Evolutionary conservation across 2,113 vertebrate species (phyloP), one percentile per base, ranked within the genome.

Genomic region (Pica pica): DNA sequence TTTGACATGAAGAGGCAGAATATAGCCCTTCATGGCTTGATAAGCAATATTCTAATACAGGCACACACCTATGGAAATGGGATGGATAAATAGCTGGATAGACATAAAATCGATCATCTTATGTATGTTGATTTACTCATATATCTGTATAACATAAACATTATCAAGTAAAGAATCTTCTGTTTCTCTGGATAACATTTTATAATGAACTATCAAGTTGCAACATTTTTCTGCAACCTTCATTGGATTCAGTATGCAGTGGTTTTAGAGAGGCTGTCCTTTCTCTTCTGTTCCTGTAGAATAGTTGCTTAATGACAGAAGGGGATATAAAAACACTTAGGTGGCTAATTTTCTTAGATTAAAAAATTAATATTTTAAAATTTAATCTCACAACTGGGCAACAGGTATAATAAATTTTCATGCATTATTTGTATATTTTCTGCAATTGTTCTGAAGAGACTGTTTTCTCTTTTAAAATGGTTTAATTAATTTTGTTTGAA

Each of bases 401-500:
- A 85, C 46, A 64, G 10, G 2, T 63, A 17, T 19, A 47, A 44
- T 53, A 64, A 47, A n/a, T 90, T 87, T 87, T 16, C 13, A 27
- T 9, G 2, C 16, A 27, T 3, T 3, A 23, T 52, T n/a, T 2
- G 1, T 61, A 37, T 83, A 28, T 5, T 61, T 73, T 49, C 30
- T 73, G 23, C 7, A 44, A 13, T 47, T 55, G 12, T 87, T 94
- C 28, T 74, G 77, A 67, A 69, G 37, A 65, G 17, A 37, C 21
- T 28, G 15, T 21, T 41, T 64, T 13, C 2, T 75, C 47, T 91
- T 95, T 69, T 31, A 41, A 63, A 94, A 39, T 70, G 30, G 39
- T 73, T 68, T 94, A 80, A 91, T 85, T 50, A 55, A 63, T 94
- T 42, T 96, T 90, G 2, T 95, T 97, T 95, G 46, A 57, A 93